Percentiles rank a stretch among this genome's conserved stretches.
Evolutionary conservation across 2,797 vertebrate genomes (phyloP).

Genomic region (Dendrocincla fuliginosa): DNA sequence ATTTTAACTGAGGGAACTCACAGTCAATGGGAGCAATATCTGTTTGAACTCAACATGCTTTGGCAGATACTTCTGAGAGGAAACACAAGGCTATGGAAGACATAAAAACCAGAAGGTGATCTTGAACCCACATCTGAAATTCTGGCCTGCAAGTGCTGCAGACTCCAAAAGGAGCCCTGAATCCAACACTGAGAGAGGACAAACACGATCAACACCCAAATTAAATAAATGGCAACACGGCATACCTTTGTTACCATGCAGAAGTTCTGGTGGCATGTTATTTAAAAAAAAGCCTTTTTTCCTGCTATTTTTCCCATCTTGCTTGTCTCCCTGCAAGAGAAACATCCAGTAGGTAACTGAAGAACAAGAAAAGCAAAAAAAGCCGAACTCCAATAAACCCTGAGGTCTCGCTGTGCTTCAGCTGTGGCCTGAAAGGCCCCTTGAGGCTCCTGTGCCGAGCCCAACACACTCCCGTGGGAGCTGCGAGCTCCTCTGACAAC

Average conservation of each 20-base stretch:
- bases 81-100: background rate
- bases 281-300: background rate
- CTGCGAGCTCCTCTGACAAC: fast-evolving
- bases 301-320: slow-evolving; percentile 21
- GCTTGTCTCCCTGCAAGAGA: slow-evolving; percentile 23
- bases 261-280: slow-evolving; percentile 36
- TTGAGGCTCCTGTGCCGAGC: background rate
- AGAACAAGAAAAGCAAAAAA: background rate
- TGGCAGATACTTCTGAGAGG: background rate
- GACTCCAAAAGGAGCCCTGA: background rate
- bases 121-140: background rate
- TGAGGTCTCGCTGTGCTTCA: background rate
- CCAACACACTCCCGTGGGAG: background rate
- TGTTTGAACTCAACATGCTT: background rate
- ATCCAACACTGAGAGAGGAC: background rate
- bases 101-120: background rate
- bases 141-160: background rate
- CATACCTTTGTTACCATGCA: slow-evolving; percentile 28
- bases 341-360: background rate
- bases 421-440: background rate
- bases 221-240: background rate
- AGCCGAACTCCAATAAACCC: background rate
- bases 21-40: background rate
- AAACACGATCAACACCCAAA: background rate
- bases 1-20: background rate